Conservation (phyloP, 2,888 invertebrate genomes). For the Drosophila paucipuncta region DNA sequence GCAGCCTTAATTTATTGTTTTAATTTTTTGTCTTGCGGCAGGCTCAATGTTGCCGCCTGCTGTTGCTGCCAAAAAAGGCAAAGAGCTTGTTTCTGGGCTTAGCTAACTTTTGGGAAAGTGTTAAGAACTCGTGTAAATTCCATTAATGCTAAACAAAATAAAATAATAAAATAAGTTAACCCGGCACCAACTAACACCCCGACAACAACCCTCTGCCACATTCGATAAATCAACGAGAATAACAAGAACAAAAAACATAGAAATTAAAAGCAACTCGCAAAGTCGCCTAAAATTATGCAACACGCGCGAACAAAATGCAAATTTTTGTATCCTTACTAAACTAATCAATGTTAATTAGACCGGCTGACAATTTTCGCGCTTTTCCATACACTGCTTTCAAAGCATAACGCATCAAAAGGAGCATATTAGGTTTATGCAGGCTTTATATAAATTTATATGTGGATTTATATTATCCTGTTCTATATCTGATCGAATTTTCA, state of each 20-base stretch:
- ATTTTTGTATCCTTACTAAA: constrained; percentile 44
- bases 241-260: constrained; percentile 29
- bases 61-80: constrained; percentile 19
- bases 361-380: constrained; percentile 45
- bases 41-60: constrained; percentile 63
- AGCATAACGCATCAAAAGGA: background rate
- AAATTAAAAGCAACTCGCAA: constrained; percentile 61
- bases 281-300: constrained; percentile 66
- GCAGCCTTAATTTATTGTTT: constrained; percentile 68
- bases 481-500: background rate
- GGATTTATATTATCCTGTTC: background rate
- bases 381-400: constrained; percentile 5
- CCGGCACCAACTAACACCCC: background rate
- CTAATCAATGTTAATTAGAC: constrained; percentile 75
- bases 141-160: constrained; percentile 56
- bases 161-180: constrained; percentile 27
- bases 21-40: constrained; percentile 66
- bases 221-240: constrained; percentile 62
- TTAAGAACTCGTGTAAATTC: constrained; percentile 78
- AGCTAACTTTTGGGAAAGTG: constrained; percentile 66
- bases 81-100: constrained; percentile 17
- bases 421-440: background rate
- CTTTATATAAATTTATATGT: background rate
- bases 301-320: constrained; percentile 68
- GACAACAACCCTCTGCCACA: constrained; percentile 28